Conservation (phyloP, 2,888 invertebrate genomes). For the Peribatodes rhomboidaria region DNA sequence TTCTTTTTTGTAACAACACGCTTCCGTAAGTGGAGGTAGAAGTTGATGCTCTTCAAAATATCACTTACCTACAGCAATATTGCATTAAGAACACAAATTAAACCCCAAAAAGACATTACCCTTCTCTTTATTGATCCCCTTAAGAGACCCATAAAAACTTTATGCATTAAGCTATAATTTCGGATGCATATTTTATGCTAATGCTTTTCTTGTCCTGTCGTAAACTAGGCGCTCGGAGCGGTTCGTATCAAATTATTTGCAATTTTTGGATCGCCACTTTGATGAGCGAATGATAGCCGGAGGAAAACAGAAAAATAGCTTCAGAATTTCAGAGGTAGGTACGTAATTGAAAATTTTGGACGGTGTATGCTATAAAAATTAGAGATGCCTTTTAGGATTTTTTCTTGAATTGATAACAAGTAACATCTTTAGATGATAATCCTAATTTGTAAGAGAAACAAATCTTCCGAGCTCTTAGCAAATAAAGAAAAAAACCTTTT, state of each 20-base stretch:
- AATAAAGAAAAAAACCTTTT: constrained; percentile 22
- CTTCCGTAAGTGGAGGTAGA: constrained; percentile 51
- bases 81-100: constrained; percentile 48
- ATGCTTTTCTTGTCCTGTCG: constrained; percentile 47
- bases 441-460: constrained; percentile 15
- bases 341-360: not conserved
- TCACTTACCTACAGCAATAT: constrained; percentile 44
- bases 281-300: constrained; percentile 45
- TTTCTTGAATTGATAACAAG: constrained; percentile 3
- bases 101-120: constrained; percentile 42
- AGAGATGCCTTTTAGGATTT: not conserved
- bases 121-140: constrained; percentile 42
- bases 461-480: constrained; percentile 1
- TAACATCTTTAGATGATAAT: constrained; percentile 1
- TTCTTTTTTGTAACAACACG: constrained; percentile 42
- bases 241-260: constrained; percentile 47
- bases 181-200: constrained; percentile 52
- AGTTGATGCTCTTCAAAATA: constrained; percentile 50
- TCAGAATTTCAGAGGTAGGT: not conserved
- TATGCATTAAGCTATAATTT: constrained; percentile 49
- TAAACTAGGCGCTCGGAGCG: constrained; percentile 46
- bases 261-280: constrained; percentile 48
- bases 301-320: constrained; percentile 29
- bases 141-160: constrained; percentile 49
- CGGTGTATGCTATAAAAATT: not conserved